Percentiles rank a stretch among this genome's conserved stretches.
phyloP scores from a whole-genome alignment of 53 echinoderm and acorn worm genomes.

The Patiria pectinifera region DNA sequence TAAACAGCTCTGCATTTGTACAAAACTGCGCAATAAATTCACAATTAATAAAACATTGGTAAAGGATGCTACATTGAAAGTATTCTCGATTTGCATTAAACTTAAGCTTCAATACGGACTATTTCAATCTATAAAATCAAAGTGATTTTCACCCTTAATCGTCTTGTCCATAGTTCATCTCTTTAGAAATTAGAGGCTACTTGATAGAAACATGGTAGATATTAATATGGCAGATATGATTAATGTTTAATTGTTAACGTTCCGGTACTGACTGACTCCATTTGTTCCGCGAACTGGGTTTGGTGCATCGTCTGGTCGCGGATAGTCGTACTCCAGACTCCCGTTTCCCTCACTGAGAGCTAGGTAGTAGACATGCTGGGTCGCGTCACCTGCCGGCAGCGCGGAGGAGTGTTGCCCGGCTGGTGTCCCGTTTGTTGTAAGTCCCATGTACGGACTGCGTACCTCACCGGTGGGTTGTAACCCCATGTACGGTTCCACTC shows the following conservation, averaged over 20 bases:
- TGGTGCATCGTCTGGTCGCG: constrained; percentile 1
- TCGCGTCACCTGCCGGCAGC: neutral
- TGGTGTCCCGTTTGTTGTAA: neutral
- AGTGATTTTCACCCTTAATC: too few relatives aligned
- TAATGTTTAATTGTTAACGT: neutral
- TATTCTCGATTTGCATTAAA: too few relatives aligned
- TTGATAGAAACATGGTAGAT: too few relatives aligned
- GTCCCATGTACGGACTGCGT: neutral
- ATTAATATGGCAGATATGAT: too few relatives aligned
- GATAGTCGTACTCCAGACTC: neutral
- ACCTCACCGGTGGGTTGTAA: neutral
- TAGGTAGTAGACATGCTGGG: constrained; percentile 12
- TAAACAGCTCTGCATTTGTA: too few relatives aligned
- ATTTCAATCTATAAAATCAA: too few relatives aligned
- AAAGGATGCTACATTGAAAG: too few relatives aligned
- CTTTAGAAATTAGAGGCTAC: too few relatives aligned
- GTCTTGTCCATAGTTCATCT: too few relatives aligned
- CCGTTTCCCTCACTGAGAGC: neutral
- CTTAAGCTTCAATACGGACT: too few relatives aligned
- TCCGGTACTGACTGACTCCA: neutral
- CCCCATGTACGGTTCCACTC: constrained; percentile 19
- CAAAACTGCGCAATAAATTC: too few relatives aligned
- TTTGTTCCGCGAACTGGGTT: neutral
- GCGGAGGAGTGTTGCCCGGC: neutral
- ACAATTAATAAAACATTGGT: too few relatives aligned